Percentiles rank a stretch among this genome's conserved stretches.
Conservation (phyloP, 2,797 vertebrate genomes). For the Microtus californicus region DNA sequence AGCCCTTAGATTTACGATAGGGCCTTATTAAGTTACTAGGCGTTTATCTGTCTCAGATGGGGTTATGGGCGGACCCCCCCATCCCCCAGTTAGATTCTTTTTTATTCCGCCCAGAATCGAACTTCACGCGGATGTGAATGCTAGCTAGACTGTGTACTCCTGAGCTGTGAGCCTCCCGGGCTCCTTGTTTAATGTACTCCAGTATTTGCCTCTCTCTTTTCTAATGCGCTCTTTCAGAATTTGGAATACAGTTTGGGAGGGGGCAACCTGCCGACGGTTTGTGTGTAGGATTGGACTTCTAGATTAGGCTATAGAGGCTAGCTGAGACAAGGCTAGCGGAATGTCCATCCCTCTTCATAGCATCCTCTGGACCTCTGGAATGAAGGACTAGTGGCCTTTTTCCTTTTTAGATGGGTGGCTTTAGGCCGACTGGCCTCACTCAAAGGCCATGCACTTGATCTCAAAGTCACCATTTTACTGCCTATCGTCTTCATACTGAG, state of each 20-base stretch:
- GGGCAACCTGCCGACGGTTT: not conserved
- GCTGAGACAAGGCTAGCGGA: not conserved
- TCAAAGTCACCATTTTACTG: not conserved
- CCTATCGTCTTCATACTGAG: not conserved
- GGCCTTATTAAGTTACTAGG: not conserved
- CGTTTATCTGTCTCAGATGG: not conserved
- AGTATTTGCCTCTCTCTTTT: not conserved
- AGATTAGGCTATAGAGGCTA: not conserved
- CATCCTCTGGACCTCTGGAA: not conserved
- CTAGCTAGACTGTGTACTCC: not conserved
- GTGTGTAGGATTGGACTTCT: not conserved
- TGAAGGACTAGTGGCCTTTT: not conserved
- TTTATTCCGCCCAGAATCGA: not conserved
- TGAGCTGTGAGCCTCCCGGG: not conserved
- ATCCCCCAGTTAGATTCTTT: not conserved
- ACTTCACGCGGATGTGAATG: too few relatives aligned
- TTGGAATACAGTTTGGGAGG: conserved; percentile 27
- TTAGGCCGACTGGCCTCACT: not conserved
- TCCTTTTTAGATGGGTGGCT: not conserved
- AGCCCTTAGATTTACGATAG: not conserved
- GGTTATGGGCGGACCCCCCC: not conserved
- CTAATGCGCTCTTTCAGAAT: not conserved
- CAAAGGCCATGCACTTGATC: not conserved
- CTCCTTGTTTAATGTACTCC: not conserved
- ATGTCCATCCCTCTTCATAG: not conserved